Evolutionary conservation across 2,888 invertebrate species (phyloP), one percentile per base, ranked within the genome.

Genomic region (Graphium colonna): DNA sequence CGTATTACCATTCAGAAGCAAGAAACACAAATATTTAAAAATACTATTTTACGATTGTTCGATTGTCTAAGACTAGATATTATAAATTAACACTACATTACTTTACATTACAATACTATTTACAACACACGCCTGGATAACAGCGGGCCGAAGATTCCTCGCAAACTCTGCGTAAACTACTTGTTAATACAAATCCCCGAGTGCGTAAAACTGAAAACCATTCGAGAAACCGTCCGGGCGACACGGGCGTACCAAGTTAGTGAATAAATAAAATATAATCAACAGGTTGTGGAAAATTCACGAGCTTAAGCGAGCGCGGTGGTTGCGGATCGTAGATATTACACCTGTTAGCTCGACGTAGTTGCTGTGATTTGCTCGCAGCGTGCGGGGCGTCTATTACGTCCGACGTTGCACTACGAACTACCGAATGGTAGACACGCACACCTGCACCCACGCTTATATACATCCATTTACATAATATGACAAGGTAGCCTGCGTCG

Each of bases 181-280:
- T 44, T 31, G 26, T 36, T 33, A 33, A 33, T 33, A 33, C 33
- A 7, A 3, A 7, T 26, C 26, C 33, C 12, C 18, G 18, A 9
- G 12, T n/a, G 15, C 12, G 12, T 17, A 36, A 13, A 18, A 36
- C 33, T 36, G 36, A 45, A 45, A 45, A 13, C 12, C 16, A 36
- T 8, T 45, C n/a, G 8, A 13, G 45, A 58, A 58, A 55, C 52
- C 44, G 49, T 51, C 41, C 43, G 13, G 16, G 45, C 41, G 40
- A 36, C 41, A 46, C 41, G 46, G 42, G 50, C 43, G 21, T 31
- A 41, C 52, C 44, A 38, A 52, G 41, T 57, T 49, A 45, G 52
- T 68, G 59, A 64, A 71, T 63, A 67, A 65, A 62, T 67, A 63
- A 68, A 66, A 63, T 57, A 55, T 62, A 58, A 66, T 68, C 65